A percentile compares a stretch with the other conserved stretches of the same genome.
Conservation (phyloP, 2,888 invertebrate species). For the Platycnemis pennipes region DNA sequence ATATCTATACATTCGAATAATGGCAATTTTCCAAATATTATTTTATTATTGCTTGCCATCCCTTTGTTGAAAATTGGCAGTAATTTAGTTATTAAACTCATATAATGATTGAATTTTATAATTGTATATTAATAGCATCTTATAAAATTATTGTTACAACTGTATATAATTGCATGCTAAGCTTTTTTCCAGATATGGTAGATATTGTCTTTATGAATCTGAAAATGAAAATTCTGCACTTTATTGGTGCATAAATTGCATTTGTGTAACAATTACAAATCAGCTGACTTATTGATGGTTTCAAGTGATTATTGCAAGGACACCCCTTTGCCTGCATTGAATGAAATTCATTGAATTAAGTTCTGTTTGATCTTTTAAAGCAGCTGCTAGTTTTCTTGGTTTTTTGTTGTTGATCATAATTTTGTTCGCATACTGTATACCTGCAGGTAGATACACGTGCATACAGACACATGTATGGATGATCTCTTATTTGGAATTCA, state of each 20-base stretch:
- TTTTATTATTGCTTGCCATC: slow-evolving; percentile 41
- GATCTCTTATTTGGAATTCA: neutral
- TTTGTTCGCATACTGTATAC: neutral
- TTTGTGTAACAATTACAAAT: slow-evolving; percentile 11
- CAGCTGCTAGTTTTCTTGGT: neutral
- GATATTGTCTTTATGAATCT: slow-evolving; percentile 29
- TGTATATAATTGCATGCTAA: slow-evolving; percentile 19
- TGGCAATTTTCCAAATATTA: slow-evolving; percentile 61
- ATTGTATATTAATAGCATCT: slow-evolving; percentile 30
- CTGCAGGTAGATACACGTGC: no score
- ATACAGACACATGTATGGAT: neutral
- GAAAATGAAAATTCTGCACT: neutral
- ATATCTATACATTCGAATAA: slow-evolving; percentile 59
- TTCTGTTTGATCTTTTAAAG: slow-evolving; percentile 35
- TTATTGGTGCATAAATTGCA: neutral
- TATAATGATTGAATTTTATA: neutral
- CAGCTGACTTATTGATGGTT: slow-evolving; percentile 1
- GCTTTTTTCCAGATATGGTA: slow-evolving; percentile 29
- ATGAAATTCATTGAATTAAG: neutral
- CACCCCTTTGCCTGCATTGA: slow-evolving; percentile 13
- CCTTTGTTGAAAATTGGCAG: slow-evolving; percentile 10
- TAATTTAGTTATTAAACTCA: neutral
- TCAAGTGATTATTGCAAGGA: slow-evolving; percentile 42
- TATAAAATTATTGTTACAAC: neutral
- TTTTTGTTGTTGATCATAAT: slow-evolving; percentile 1